These are phyloP conservation scores for Folsomia manolachei DNA, from an alignment of 2,888 invertebrate species.

Conservation along the genomic window DNA sequence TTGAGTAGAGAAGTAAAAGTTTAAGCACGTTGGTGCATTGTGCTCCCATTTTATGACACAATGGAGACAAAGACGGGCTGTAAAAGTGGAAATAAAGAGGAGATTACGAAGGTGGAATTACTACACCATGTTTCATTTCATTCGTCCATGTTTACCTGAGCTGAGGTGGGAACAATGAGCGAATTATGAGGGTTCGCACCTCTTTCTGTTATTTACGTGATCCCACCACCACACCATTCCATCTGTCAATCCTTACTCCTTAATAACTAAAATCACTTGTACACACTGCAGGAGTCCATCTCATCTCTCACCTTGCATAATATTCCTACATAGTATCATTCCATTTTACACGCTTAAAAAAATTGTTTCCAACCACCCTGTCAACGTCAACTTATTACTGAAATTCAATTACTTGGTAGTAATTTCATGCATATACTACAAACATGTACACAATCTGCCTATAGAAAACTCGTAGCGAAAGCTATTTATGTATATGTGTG, in stretches of 20 bases:
- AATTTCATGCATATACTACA: background rate
- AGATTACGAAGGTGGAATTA: background rate
- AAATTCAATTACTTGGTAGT: background rate
- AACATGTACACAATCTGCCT: background rate
- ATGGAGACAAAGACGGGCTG: background rate
- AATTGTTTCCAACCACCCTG: background rate
- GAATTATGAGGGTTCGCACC: conserved; percentile 15
- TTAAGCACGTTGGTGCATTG: background rate
- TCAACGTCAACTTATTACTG: background rate
- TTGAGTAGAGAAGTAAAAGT: background rate
- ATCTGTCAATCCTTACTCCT: background rate
- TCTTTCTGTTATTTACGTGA: background rate
- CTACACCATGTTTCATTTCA: background rate
- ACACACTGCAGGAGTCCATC: background rate
- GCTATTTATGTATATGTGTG: too few species aligned
- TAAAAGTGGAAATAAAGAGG: background rate
- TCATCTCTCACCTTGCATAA: background rate
- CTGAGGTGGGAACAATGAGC: background rate
- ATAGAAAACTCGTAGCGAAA: background rate
- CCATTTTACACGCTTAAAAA: too few species aligned
- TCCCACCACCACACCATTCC: background rate
- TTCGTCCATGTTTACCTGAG: too few species aligned
- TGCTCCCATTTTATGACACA: background rate
- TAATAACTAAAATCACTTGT: background rate
- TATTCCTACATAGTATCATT: background rate